phyloP scores from a whole-genome alignment of 2,797 vertebrate species.

The Alcedo atthis region DNA sequence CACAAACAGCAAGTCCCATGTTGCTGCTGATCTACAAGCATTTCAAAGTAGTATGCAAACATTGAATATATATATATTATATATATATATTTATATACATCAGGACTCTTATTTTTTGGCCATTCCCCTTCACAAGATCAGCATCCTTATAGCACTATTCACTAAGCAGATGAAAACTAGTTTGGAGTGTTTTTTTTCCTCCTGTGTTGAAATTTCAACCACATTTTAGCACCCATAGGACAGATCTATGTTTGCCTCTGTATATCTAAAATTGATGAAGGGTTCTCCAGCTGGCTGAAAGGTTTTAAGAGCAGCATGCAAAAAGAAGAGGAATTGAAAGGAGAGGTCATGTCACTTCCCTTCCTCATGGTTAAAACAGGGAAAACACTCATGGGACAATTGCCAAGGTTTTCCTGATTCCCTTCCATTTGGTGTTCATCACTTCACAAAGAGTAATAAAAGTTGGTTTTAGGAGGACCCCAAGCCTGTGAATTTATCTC shows the following conservation, averaged over 20 bases:
- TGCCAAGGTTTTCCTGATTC: background rate
- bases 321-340: constrained; percentile 3
- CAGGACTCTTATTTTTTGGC: background rate
- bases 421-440: background rate
- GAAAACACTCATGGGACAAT: background rate
- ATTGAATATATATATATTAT: background rate
- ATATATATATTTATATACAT: background rate
- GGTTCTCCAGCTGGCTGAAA: background rate
- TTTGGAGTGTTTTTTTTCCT: background rate
- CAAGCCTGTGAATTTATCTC: background rate
- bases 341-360: background rate
- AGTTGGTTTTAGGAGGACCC: background rate
- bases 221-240: background rate
- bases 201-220: background rate
- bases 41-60: background rate
- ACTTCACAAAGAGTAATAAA: background rate
- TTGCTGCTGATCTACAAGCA: background rate
- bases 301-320: background rate
- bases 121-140: background rate
- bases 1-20: accelerated
- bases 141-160: background rate
- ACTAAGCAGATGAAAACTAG: background rate
- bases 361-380: background rate
- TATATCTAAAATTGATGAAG: background rate
- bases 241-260: background rate